Conservation (phyloP, 2,888 invertebrate species). For the Drosophila colorata region DNA sequence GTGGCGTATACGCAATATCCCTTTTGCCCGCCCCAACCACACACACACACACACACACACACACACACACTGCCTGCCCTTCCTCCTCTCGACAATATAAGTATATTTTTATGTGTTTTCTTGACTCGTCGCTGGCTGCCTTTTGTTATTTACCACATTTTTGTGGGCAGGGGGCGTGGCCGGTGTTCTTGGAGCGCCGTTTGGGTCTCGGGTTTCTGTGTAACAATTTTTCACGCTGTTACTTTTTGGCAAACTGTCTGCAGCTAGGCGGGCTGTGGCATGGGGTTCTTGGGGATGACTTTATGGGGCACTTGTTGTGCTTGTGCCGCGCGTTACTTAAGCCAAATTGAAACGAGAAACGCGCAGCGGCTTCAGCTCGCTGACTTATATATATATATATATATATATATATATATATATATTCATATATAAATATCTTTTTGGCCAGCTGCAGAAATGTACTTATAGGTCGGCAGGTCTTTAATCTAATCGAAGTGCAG, state of each 20-base stretch:
- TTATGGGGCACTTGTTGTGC: conserved; percentile 84
- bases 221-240: conserved; percentile 62
- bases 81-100: conserved; percentile 26
- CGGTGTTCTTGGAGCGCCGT: neutral
- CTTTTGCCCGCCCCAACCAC: conserved; percentile 20
- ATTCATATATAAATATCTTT: neutral
- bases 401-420: too few relatives aligned
- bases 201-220: conserved; percentile 25
- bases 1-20: conserved; percentile 69
- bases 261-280: neutral
- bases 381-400: too few relatives aligned
- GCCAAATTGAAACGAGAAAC: conserved; percentile 74
- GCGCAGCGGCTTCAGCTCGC: conserved; percentile 44
- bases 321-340: conserved; percentile 71
- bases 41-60: neutral
- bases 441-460: conserved; percentile 16
- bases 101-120: conserved; percentile 70
- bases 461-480: neutral
- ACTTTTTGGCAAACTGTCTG: conserved; percentile 33
- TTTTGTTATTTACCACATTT: conserved; percentile 41
- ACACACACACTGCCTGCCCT: neutral
- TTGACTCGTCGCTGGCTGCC: conserved; percentile 41
- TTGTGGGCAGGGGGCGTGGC: neutral
- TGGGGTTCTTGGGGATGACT: conserved; percentile 8
- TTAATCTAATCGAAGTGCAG: conserved; percentile 57